Evolutionary conservation across 2,113 vertebrate genomes (phyloP), one percentile per base, ranked within the genome.

Genomic region (Myodes glareolus): DNA sequence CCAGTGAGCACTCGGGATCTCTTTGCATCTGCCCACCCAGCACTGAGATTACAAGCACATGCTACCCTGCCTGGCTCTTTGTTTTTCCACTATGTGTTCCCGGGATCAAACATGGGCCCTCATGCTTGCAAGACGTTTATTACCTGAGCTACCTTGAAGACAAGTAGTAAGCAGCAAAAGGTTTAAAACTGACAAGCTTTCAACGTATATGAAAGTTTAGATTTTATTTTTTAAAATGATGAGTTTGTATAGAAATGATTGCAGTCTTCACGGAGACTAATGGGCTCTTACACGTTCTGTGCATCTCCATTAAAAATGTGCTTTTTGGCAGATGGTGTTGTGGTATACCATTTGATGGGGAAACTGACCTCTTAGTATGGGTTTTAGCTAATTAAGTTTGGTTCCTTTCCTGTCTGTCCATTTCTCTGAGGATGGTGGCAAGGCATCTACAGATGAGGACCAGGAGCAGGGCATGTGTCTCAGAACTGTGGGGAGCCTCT

Each of bases 401-500:
- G 11, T 19, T 97, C 97, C 14, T 11, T 93, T 98, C 1, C 3
- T 85, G n/a, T 9, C 39, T 86, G 73, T 70, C 96, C 65, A 63
- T 95, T 75, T 25, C 89, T 55, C 10, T 96, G 55, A 96, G 95
- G 50, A 52, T 31, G 3, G 39, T 23, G 73, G 61, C 92, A 95
- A 91, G 72, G 75, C 92, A 1, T 23, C 50, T 58, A 21, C 1
- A 58, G 50, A 52, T 52, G 50, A 52, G 50, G 50, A 7, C 12
- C 27, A 97, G 84, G 68, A 5, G 91, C 78, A 29, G 29, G 50
- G 21, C 9, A 6, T 36, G 3, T 92, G 93, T 93, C 84, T 90
- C 17, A 93, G 33, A 55, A 65, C 42, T 97, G 92, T 92, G 90
- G 96, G 88, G 91, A 97, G 29, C 47, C 29, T 96, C 85, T 96